Percentiles rank a stretch among this genome's conserved stretches.
Conservation (phyloP, 2,888 invertebrate genomes). For the Parnassius orleans region DNA sequence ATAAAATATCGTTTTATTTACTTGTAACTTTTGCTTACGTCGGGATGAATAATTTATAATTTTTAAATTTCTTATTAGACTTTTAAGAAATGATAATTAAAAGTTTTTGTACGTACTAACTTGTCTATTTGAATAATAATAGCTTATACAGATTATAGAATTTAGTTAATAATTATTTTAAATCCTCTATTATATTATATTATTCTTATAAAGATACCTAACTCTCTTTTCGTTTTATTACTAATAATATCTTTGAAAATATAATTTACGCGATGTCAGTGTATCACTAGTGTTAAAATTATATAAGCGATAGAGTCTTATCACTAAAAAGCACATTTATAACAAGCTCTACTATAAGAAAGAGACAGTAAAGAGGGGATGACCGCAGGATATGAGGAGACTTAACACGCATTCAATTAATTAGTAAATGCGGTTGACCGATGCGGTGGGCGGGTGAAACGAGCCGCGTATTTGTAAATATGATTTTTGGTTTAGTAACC, state of each 20-base stretch:
- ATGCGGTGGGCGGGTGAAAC: constrained; percentile 54
- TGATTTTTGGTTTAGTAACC: constrained; percentile 67
- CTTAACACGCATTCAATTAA: constrained; percentile 79
- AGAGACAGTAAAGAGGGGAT: constrained; percentile 55
- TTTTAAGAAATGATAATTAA: too few species aligned
- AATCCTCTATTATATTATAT: too few species aligned
- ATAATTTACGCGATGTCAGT: too few species aligned
- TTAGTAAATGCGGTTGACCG: constrained; percentile 77
- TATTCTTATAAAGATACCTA: too few species aligned
- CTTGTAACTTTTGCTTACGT: background rate
- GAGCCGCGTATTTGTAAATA: constrained; percentile 66
- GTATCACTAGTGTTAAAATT: too few species aligned
- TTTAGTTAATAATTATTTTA: too few species aligned
- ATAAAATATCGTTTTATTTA: constrained; percentile 5
- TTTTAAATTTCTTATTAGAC: background rate
- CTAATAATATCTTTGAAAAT: too few species aligned
- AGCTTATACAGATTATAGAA: too few species aligned
- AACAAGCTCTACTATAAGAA: constrained; percentile 42
- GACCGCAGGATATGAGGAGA: constrained; percentile 76
- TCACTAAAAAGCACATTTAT: constrained; percentile 38
- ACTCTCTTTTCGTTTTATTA: too few species aligned
- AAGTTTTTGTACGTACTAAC: too few species aligned
- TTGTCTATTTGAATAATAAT: too few species aligned
- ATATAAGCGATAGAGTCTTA: too few species aligned
- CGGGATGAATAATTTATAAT: background rate